phyloP scores from a whole-genome alignment of 2,888 invertebrate genomes.

The Metellina segmentata region DNA sequence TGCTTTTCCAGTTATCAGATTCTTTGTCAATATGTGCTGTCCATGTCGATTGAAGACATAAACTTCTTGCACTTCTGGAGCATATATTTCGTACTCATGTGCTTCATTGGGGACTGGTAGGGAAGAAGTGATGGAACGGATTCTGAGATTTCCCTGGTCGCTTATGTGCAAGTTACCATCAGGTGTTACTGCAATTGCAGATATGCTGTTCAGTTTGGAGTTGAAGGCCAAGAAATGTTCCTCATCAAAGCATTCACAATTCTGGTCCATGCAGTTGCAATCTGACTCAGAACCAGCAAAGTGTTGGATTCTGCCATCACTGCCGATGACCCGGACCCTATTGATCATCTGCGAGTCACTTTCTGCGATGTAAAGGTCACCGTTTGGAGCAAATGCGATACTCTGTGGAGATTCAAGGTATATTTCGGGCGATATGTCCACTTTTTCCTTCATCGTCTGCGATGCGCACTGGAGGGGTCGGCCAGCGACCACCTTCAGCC shows the following conservation, averaged over 20 bases:
- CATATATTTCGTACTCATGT: constrained; percentile 95
- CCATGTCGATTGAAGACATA: constrained; percentile 96
- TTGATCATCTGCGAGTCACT: constrained; percentile 88
- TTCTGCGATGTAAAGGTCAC: constrained; percentile 95
- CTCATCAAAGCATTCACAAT: constrained; percentile 81
- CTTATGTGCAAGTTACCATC: constrained; percentile 97
- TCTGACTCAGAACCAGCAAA: constrained; percentile 81
- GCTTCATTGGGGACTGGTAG: constrained; percentile 85
- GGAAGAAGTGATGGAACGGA: constrained; percentile 84
- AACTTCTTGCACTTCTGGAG: constrained; percentile 95
- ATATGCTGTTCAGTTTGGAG: constrained; percentile 81
- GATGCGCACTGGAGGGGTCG: constrained; percentile 93
- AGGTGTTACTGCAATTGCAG: constrained; percentile 93
- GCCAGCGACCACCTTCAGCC: constrained; percentile 93
- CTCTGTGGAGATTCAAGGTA: constrained; percentile 91
- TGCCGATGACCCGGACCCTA: constrained; percentile 80
- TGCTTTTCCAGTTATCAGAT: constrained; percentile 93
- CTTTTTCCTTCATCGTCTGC: constrained; percentile 63
- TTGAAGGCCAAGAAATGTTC: constrained; percentile 81
- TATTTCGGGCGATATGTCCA: constrained; percentile 80
- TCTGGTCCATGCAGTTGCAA: constrained; percentile 81
- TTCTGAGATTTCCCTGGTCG: constrained; percentile 87
- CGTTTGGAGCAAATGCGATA: constrained; percentile 94
- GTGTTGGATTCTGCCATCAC: constrained; percentile 81
- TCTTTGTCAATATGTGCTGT: constrained; percentile 96